Conservation (phyloP, 2,113 vertebrate genomes). For the Chiloscyllium plagiosum region DNA sequence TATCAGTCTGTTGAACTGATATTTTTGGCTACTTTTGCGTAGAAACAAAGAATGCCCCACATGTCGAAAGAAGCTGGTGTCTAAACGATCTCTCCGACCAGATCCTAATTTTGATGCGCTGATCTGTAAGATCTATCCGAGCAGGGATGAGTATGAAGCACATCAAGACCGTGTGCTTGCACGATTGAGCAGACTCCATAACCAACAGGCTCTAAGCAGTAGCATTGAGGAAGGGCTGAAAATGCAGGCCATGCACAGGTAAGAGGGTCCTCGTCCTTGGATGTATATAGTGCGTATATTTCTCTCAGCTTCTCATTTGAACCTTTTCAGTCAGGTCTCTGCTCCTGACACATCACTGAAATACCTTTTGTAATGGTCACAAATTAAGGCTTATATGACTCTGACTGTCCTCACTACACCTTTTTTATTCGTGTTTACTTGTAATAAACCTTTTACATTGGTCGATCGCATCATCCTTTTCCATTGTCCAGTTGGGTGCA, state of each 20-base stretch:
- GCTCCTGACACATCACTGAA: neutral
- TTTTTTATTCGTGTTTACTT: neutral
- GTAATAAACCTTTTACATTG: neutral
- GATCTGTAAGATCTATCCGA: conserved; percentile 87
- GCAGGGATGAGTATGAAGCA: conserved; percentile 82
- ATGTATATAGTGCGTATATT: neutral
- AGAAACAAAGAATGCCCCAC: conserved; percentile 89
- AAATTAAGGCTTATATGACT: neutral
- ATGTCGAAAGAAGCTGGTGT: conserved; percentile 83
- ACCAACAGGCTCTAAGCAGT: conserved; percentile 77
- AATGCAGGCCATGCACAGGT: conserved; percentile 85
- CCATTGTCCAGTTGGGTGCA: neutral
- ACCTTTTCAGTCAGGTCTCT: neutral
- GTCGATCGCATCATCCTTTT: neutral
- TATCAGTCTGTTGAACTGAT: neutral
- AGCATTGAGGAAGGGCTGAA: conserved; percentile 84
- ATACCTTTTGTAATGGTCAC: neutral
- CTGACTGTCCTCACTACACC: neutral
- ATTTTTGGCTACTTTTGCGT: neutral
- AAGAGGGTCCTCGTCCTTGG: neutral
- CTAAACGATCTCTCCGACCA: conserved; percentile 73
- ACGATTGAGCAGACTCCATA: conserved; percentile 77
- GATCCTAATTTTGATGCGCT: conserved; percentile 84
- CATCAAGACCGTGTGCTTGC: conserved; percentile 79
- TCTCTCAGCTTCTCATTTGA: neutral